A percentile compares a stretch with the other conserved stretches of the same genome.
phyloP scores from a whole-genome alignment of 64 coral and sea anemone species.

The Catalaphyllia jardinei region DNA sequence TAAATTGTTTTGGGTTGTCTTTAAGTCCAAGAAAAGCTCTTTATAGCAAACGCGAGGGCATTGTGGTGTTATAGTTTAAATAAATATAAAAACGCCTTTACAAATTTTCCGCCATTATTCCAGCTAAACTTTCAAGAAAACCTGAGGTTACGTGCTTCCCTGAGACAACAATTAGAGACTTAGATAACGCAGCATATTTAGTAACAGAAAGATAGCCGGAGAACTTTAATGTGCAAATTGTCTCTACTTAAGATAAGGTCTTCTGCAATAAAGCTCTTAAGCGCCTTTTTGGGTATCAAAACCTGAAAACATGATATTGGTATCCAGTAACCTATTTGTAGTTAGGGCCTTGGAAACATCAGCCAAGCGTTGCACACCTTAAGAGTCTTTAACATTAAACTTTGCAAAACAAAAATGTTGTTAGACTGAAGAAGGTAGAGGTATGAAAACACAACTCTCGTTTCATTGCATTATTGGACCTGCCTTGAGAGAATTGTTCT shows the following conservation, averaged over 20 bases:
- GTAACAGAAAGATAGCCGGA: neutral
- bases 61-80: neutral
- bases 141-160: neutral
- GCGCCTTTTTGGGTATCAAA: neutral
- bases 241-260: slow-evolving; percentile 35
- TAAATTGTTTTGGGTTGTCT: neutral
- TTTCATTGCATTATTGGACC: neutral
- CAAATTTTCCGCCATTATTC: neutral
- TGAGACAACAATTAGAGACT: neutral
- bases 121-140: neutral
- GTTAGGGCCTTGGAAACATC: neutral
- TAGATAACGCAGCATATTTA: neutral
- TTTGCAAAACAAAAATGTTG: neutral
- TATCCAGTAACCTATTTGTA: neutral
- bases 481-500: neutral
- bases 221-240: slow-evolving; percentile 49
- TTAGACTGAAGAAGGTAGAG: neutral
- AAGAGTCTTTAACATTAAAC: too few species aligned
- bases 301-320: neutral
- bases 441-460: neutral
- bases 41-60: neutral
- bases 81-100: neutral
- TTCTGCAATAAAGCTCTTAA: slow-evolving; percentile 19
- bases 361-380: neutral
- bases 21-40: neutral